These are phyloP conservation scores for Malthinus flaveolus DNA, from an alignment of 2,888 invertebrate genomes.

Conservation along the genomic window DNA sequence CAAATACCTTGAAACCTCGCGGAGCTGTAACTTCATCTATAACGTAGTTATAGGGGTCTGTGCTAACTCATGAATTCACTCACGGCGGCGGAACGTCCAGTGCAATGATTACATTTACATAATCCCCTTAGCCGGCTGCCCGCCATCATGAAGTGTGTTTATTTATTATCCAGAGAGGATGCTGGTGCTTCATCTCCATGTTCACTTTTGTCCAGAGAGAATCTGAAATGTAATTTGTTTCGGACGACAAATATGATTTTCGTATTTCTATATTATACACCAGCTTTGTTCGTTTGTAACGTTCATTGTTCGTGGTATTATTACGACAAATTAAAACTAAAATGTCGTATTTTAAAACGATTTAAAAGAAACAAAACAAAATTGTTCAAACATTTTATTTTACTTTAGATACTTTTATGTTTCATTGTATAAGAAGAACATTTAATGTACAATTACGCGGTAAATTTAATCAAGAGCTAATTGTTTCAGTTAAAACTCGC, in stretches of 20 bases:
- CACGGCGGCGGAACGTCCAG: slow-evolving; percentile 41
- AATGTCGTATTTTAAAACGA: too few relatives aligned
- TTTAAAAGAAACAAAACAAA: too few relatives aligned
- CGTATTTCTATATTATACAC: slow-evolving; percentile 14
- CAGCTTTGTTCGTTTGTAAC: neutral
- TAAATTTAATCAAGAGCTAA: too few relatives aligned
- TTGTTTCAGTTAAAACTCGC: too few relatives aligned
- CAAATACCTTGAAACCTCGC: slow-evolving; percentile 34
- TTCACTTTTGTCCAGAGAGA: slow-evolving; percentile 31
- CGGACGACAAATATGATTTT: slow-evolving; percentile 25
- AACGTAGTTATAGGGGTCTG: slow-evolving; percentile 44
- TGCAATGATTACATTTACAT: slow-evolving; percentile 53
- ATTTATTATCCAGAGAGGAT: slow-evolving; percentile 43
- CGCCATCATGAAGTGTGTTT: slow-evolving; percentile 48
- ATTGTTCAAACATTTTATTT: too few relatives aligned
- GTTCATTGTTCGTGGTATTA: neutral
- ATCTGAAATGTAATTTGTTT: slow-evolving; percentile 32
- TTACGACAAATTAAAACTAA: too few relatives aligned
- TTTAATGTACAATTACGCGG: too few relatives aligned
- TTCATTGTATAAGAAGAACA: too few relatives aligned
- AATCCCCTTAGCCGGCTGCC: slow-evolving; percentile 47
- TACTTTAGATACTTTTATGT: too few relatives aligned
- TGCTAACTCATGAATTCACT: slow-evolving; percentile 42
- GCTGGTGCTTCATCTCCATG: slow-evolving; percentile 30
- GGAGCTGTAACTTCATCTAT: slow-evolving; percentile 42